A percentile compares a stretch with the other conserved stretches of the same genome.
These are phyloP conservation scores for Achlya flavicornis DNA, from an alignment of 2,888 invertebrate species.

Conservation along the genomic window DNA sequence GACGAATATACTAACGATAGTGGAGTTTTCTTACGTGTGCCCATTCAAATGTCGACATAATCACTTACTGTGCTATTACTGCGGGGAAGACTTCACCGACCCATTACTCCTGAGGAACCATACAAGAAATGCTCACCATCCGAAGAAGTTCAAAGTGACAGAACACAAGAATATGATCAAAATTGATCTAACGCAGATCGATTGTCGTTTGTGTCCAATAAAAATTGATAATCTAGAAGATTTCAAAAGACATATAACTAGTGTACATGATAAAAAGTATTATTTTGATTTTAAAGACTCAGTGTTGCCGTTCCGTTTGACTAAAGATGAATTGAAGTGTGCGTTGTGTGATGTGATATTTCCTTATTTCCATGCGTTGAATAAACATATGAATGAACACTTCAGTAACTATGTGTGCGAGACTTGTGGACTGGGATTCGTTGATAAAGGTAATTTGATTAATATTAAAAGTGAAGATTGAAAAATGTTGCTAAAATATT, in stretches of 20 bases:
- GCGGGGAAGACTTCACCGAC: conserved; percentile 58
- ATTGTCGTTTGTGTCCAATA: conserved; percentile 61
- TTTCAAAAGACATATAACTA: conserved; percentile 61
- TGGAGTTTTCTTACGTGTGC: conserved; percentile 68
- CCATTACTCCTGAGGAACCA: conserved; percentile 54
- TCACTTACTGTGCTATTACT: conserved; percentile 71
- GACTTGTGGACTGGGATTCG: conserved; percentile 68
- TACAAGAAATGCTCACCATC: conserved; percentile 46
- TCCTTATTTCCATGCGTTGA: conserved; percentile 72
- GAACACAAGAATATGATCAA: conserved; percentile 76
- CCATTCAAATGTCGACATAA: conserved; percentile 77
- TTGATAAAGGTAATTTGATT: conserved; percentile 34
- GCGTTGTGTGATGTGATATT: conserved; percentile 59
- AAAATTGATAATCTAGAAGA: conserved; percentile 60
- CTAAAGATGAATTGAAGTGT: conserved; percentile 59
- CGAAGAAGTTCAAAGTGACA: conserved; percentile 68
- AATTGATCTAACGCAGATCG: conserved; percentile 67
- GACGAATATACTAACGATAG: conserved; percentile 66
- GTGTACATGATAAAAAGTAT: conserved; percentile 61
- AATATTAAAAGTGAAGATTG: neutral
- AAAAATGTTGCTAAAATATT: no score
- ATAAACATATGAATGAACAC: conserved; percentile 76
- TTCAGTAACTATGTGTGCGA: conserved; percentile 75
- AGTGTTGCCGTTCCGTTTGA: conserved; percentile 63
- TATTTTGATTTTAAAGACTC: conserved; percentile 64